These are phyloP conservation scores for Napeogenes inachia DNA, from an alignment of 2,888 invertebrate genomes.

Conservation along the genomic window DNA sequence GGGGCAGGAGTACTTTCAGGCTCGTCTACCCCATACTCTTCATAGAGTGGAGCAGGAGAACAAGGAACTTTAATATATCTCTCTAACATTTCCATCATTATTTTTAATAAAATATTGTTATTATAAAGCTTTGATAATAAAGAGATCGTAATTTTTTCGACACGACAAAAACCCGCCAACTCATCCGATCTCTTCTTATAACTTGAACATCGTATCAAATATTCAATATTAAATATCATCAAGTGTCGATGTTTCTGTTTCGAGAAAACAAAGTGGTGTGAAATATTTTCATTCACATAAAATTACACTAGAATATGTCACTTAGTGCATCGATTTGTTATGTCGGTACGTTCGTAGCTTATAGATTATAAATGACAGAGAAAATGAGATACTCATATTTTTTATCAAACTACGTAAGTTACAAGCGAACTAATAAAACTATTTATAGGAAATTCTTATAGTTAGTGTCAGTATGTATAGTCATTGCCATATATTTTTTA, in stretches of 20 bases:
- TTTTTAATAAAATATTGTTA: too few relatives aligned
- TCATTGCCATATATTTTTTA: neutral
- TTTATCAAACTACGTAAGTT: neutral
- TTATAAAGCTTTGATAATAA: too few relatives aligned
- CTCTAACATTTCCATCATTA: too few relatives aligned
- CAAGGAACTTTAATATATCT: too few relatives aligned
- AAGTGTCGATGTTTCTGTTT: slow-evolving; percentile 56
- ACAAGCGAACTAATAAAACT: neutral
- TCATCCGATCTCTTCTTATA: slow-evolving; percentile 18
- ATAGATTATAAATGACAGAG: slow-evolving; percentile 18
- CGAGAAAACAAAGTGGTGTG: slow-evolving; percentile 53
- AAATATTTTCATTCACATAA: slow-evolving; percentile 37
- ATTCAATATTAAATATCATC: slow-evolving; percentile 55
- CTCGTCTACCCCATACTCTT: too few relatives aligned
- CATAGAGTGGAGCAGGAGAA: too few relatives aligned
- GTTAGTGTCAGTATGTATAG: neutral
- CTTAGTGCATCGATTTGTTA: slow-evolving; percentile 45
- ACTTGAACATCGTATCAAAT: slow-evolving; percentile 36
- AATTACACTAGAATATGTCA: slow-evolving; percentile 33
- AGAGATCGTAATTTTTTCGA: too few relatives aligned
- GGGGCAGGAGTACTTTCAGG: too few relatives aligned
- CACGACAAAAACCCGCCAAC: too few relatives aligned
- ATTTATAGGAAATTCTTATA: neutral
- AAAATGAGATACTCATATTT: slow-evolving; percentile 6
- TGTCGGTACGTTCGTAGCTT: slow-evolving; percentile 7